Evolutionary conservation across 2,797 vertebrate species (phyloP), one percentile per base, ranked within the genome.

Genomic region (Rhinatrema bivittatum): DNA sequence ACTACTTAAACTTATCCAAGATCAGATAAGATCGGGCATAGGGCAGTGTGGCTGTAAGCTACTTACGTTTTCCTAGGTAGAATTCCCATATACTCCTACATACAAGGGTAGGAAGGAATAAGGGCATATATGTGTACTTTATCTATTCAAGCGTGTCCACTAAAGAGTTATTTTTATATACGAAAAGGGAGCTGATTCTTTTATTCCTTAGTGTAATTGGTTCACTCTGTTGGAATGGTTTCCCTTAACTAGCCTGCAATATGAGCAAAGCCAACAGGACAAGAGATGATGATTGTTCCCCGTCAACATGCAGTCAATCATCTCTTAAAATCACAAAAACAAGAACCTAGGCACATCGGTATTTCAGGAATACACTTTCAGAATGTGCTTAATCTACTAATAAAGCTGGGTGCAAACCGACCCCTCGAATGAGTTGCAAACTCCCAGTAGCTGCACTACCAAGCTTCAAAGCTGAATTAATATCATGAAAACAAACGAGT

Each of bases 291-390:
- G 28, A 8, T 7, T 3, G 6, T 7, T 14, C 20, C 13, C 41
- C 27, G 10, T 1, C 25, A 16, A 24, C 19, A 19, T 25, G 34
- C 41, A 25, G 32, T 20, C 50, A 65, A 31, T 54, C 45, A 20
- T 9, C 18, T 26, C 39, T 42, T 23, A 13, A 54, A 50, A 35
- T 2, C 1, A 22, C 15, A 17, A 32, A 36, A 53, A 19, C 23
- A 35, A 43, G 46, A 42, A 61, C 54, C 61, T 62, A 52, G 51
- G 61, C 33, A 33, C 19, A 42, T 24, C 46, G 62, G 53, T 39
- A 41, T 43, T 48, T 30, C 19, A 35, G 34, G 41, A 47, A 55
- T 56, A 28, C 29, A 36, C 20, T 3, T 1, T 30, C 16, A 16
- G 6, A 3, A 10, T 29, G 6, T 27, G 30, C 56, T 67, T 60